phyloP scores from a whole-genome alignment of 2,113 vertebrate species.

The Dendropsophus ebraccatus region DNA sequence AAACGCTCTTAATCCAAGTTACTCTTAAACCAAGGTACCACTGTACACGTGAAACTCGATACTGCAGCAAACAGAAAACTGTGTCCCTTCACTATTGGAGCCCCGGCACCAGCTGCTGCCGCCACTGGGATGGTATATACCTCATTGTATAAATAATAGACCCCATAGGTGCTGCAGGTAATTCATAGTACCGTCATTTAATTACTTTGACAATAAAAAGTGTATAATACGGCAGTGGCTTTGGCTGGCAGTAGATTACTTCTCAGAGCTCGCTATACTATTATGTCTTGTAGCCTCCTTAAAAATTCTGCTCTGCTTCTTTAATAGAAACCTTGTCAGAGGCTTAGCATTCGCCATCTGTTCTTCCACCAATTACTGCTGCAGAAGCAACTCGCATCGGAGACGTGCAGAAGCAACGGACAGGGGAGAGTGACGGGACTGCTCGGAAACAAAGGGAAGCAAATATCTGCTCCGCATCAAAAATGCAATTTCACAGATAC shows the following conservation, averaged over 20 bases:
- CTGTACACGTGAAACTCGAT: not conserved
- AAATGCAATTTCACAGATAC: too few relatives aligned
- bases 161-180: not conserved
- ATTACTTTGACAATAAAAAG: not conserved
- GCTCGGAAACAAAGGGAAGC: constrained; percentile 27
- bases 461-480: constrained; percentile 27
- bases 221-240: not conserved
- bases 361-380: constrained; percentile 53
- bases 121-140: not conserved
- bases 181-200: not conserved
- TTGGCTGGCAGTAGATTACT: not conserved
- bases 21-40: too few relatives aligned
- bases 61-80: not conserved
- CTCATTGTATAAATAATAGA: not conserved
- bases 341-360: constrained; percentile 57
- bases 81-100: not conserved
- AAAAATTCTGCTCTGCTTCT: constrained; percentile 37
- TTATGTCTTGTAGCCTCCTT: constrained; percentile 2
- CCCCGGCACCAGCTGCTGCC: not conserved
- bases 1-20: too few relatives aligned
- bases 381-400: constrained; percentile 47
- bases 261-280: not conserved
- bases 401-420: constrained; percentile 42
- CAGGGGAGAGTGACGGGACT: constrained; percentile 15
- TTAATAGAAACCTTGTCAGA: constrained; percentile 53